These are phyloP conservation scores for Copidosoma aretas DNA, from an alignment of 2,888 invertebrate genomes.

Conservation along the genomic window DNA sequence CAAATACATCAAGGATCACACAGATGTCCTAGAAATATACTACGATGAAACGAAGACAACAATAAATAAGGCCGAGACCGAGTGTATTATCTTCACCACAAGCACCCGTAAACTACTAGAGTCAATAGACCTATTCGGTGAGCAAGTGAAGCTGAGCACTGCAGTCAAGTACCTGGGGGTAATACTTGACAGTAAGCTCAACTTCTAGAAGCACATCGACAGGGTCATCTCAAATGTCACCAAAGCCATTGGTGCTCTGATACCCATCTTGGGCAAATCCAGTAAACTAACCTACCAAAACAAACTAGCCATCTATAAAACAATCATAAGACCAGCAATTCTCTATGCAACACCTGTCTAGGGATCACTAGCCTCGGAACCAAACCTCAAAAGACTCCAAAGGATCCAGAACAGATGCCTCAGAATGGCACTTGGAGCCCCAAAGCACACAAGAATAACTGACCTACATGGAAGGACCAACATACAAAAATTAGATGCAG, in stretches of 20 bases:
- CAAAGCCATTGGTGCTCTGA: constrained; percentile 22
- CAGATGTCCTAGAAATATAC: neutral
- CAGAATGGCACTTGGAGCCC: constrained; percentile 5
- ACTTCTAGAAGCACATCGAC: constrained; percentile 16
- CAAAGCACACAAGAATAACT: neutral
- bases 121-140: constrained; percentile 17
- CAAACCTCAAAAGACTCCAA: constrained; percentile 32
- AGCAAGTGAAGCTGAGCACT: constrained; percentile 10
- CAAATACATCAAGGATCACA: neutral
- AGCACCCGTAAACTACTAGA: neutral
- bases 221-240: constrained; percentile 29
- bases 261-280: constrained; percentile 26
- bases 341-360: constrained; percentile 34
- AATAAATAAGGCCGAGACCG: constrained; percentile 13
- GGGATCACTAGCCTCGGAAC: constrained; percentile 18
- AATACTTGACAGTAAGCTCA: constrained; percentile 32
- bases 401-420: constrained; percentile 29
- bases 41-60: constrained; percentile 9
- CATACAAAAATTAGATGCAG: neutral
- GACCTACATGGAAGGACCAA: neutral
- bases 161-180: constrained; percentile 41
- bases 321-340: constrained; percentile 41
- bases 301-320: constrained; percentile 42
- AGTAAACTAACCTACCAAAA: constrained; percentile 29
- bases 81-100: constrained; percentile 10